Conservation (phyloP, 2,113 vertebrate species). For the Grus americana region DNA sequence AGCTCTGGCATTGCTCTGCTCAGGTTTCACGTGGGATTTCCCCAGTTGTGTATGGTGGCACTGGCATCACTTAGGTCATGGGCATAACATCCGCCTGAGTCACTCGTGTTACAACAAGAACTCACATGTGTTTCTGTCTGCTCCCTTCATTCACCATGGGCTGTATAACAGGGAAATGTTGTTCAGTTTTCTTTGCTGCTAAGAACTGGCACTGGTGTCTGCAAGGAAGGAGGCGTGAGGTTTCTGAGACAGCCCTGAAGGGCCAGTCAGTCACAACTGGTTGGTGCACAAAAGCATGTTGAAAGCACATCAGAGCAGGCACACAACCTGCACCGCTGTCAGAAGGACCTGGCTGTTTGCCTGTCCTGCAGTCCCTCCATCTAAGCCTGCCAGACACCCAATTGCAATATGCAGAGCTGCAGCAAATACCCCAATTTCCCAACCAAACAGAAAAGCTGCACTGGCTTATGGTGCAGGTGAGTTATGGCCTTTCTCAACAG, state of each 20-base stretch:
- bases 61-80: neutral
- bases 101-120: neutral
- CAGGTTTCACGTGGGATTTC: neutral
- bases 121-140: neutral
- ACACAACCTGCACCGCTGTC: rapidly evolving
- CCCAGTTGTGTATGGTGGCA: neutral
- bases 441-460: neutral
- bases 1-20: neutral
- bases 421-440: neutral
- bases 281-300: rapidly evolving
- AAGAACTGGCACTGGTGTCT: neutral
- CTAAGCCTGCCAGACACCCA: neutral
- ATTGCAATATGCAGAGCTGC: neutral
- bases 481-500: neutral
- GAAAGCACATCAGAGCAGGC: neutral
- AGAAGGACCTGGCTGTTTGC: neutral
- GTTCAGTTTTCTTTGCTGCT: neutral
- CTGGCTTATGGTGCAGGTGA: neutral
- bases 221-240: neutral
- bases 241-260: neutral
- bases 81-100: neutral
- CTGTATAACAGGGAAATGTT: neutral
- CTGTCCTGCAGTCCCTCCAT: neutral
- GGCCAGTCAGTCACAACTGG: neutral
- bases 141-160: rapidly evolving